Evolutionary conservation across 2,797 vertebrate species (phyloP).

Genomic region (Peromyscus aztecus): DNA sequence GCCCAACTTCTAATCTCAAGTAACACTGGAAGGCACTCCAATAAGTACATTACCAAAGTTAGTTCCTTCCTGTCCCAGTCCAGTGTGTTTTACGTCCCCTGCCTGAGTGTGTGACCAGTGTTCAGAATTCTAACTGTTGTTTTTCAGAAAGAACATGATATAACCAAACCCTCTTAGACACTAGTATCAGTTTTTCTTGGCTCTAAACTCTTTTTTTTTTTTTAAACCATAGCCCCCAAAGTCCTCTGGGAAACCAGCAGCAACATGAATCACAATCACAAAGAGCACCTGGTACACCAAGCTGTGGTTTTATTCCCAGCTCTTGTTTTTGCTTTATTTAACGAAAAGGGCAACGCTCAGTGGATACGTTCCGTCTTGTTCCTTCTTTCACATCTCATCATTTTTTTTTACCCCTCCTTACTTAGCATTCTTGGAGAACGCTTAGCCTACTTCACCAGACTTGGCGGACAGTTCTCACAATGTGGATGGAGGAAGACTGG

Average conservation of each 20-base stretch:
- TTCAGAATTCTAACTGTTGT: neutral
- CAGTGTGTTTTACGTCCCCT: neutral
- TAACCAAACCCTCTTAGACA: conserved; percentile 11
- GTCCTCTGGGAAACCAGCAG: neutral
- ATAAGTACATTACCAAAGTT: neutral
- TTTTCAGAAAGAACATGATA: neutral
- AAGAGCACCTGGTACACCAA: neutral
- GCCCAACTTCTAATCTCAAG: conserved; percentile 17
- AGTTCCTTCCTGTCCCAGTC: conserved; percentile 28
- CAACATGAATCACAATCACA: neutral
- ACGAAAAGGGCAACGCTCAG: neutral
- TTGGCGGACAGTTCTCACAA: neutral
- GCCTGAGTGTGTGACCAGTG: neutral
- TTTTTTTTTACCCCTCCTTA: neutral
- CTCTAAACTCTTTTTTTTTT: neutral
- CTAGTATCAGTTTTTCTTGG: conserved; percentile 50
- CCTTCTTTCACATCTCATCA: neutral
- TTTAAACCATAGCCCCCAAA: neutral
- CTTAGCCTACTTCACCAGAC: neutral
- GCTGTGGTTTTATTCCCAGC: neutral
- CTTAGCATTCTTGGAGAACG: neutral
- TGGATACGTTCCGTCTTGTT: neutral
- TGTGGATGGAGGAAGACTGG: neutral
- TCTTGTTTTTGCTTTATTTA: conserved; percentile 17
- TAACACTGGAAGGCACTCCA: neutral